Evolutionary conservation across 1,140 invertebrate genomes (phyloP), one percentile per base, ranked within the genome.

Genomic region (Chrysoperla carnea): DNA sequence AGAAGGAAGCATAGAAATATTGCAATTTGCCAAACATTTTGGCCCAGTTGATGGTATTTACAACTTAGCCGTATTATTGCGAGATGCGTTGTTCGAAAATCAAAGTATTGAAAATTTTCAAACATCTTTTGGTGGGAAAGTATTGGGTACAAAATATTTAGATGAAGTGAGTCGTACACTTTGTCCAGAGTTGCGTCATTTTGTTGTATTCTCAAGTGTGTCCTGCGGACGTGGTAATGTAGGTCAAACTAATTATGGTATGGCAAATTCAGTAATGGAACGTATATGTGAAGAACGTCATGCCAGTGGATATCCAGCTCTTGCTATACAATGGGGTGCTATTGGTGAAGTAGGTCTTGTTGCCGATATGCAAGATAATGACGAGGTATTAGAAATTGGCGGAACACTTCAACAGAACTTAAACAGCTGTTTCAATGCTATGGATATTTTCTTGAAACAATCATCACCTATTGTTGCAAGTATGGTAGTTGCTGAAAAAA

Each of bases 401-500:
- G 76, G 75, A 29, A 74, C 73, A 6, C 49, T 80, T 2, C 76
- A 12, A 23, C 40, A 41, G 11, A 7, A 6, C 17, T 23, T 23
- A 23, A 23, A 5, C 5, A 23, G 17, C 0, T 88, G 84, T 60
- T 63, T 89, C 1, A 57, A 68, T 43, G 61, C 70, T 6, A 46
- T 78, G 14, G 74, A 77, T 52, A 64, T 68, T 29, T 78, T 89
- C 59, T 56, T 89, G 11, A 70, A 67, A 39, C 70, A 73, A 43
- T 46, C 59, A 15, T 54, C 74, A 5, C 60, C 75, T 17, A 72
- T 89, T 29, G 77, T 88, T 3, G 75, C 81, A 0, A 84, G 81
- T 50, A 83, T 82, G 62, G 81, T 86, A 0, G 73, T 82, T 1
- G 83, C 80, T 4, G 80, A 85, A 51, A 83, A 80, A 59, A 63